phyloP scores from a whole-genome alignment of 1,140 invertebrate genomes.

The Drosophila athabasca region DNA sequence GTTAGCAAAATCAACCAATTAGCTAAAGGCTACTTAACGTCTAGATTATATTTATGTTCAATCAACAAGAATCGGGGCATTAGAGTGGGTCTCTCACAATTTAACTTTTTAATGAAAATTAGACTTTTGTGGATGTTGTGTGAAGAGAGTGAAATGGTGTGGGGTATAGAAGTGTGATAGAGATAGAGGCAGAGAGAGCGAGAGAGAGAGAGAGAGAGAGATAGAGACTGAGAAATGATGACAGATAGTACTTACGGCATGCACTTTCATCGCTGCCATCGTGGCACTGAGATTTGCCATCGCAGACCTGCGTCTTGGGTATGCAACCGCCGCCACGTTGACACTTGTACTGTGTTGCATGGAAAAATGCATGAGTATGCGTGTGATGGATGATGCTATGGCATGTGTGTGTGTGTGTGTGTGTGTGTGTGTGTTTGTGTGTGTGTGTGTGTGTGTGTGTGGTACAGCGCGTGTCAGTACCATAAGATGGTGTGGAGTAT shows the following conservation, averaged over 20 bases:
- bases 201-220: no score
- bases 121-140: conserved; percentile 20
- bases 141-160: no score
- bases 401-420: no score
- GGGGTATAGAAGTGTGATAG: no score
- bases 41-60: conserved; percentile 6
- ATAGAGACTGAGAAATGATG: background rate
- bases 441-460: conserved; percentile 4
- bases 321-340: conserved; percentile 84
- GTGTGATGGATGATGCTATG: conserved; percentile 9
- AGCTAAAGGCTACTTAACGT: conserved; percentile 9
- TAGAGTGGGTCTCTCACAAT: conserved; percentile 5
- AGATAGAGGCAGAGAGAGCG: background rate
- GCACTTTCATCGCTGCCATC: conserved; percentile 89
- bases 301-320: conserved; percentile 86
- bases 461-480: conserved; percentile 4
- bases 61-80: background rate
- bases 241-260: conserved; percentile 84
- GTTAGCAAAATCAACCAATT: conserved; percentile 39
- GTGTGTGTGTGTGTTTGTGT: conserved; percentile 3
- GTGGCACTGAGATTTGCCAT: conserved; percentile 88
- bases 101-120: background rate
- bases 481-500: no score
- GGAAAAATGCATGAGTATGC: conserved; percentile 44
- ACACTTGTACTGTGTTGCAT: conserved; percentile 76